Evolutionary conservation across 2,888 invertebrate genomes (phyloP), one percentile per base, ranked within the genome.

Genomic region (Altica lythri): DNA sequence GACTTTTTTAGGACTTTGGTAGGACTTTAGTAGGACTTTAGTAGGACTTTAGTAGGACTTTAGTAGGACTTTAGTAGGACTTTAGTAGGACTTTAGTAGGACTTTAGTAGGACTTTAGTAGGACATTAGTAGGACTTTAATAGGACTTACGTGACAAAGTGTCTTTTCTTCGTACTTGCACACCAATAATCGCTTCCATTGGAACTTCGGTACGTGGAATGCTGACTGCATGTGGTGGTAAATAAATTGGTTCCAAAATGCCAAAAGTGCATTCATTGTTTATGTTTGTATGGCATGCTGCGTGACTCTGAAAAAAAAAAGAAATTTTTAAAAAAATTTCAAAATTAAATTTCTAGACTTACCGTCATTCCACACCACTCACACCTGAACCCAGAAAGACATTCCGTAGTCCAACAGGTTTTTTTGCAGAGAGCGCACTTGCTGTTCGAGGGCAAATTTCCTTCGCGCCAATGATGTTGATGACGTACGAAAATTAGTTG

Each of bases 381-480:
- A 85, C 93, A 93, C 70, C 92, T 88, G 79, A 90, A 91, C 67
- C 99, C 99, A 67, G 97, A 92, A 76, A 99, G 86, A 82, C 98
- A 99, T 82, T 99, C 99, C 56, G 91, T 88, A 57, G 97, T 95
- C 88, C 94, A 96, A 83, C 99, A 99, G 68, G 92, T 92, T 80
- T 98, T 98, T 80, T 95, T 94, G 83, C 99, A 99, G 63, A 92
- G 88, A 70, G 90, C 88, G 79, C 99, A 99, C 83, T 98, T 99
- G 73, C 95, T 94, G 81, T 92, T 96, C 75, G 88, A 86, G 62
- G 97, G 96, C 76, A 99, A 85, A 83, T 99, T 99, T 67, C 99
- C 99, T 82, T 99, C 99, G 72, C 98, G 88, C 99, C 99, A 99
- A 79, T 99, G 98, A 81, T 99, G 99, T 79, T 90, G 89, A 78